Conservation (phyloP, 1,140 invertebrate species). For the Saxidomus purpurata region DNA sequence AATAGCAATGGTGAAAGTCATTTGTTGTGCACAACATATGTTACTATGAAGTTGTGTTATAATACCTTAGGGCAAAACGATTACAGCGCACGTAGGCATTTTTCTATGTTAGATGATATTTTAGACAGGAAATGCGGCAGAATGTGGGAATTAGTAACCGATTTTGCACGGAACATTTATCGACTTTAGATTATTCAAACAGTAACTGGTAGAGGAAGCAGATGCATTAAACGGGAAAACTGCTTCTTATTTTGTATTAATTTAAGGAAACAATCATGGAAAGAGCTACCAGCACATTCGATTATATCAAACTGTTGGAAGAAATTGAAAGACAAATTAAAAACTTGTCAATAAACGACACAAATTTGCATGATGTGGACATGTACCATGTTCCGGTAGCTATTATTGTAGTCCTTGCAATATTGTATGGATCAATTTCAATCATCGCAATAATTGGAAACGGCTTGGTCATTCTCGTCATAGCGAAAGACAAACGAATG, state of each 20-base stretch:
- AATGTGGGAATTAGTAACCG: too few species aligned
- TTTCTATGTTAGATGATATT: too few species aligned
- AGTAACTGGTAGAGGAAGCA: too few species aligned
- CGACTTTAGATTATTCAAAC: too few species aligned
- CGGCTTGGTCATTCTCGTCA: constrained; percentile 93
- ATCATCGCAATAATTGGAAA: constrained; percentile 93
- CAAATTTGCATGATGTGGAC: not conserved
- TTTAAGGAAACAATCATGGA: not conserved
- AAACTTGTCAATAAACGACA: constrained; percentile 14
- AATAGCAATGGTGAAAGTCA: too few species aligned
- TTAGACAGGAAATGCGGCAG: too few species aligned
- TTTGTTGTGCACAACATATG: too few species aligned
- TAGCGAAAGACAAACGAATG: constrained; percentile 89
- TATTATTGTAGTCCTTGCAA: constrained; percentile 91
- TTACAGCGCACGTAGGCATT: too few species aligned
- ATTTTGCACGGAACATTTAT: too few species aligned
- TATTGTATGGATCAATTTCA: constrained; percentile 94
- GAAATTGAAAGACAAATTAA: constrained; percentile 4
- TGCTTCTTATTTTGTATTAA: not conserved
- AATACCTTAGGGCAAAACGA: too few species aligned
- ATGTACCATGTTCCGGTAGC: constrained; percentile 91
- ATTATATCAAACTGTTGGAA: not conserved
- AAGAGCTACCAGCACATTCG: not conserved
- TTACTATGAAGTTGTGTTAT: too few species aligned
- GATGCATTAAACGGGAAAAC: too few species aligned